Conservation (phyloP, 2,113 vertebrate genomes). For the Sardina pilchardus region DNA sequence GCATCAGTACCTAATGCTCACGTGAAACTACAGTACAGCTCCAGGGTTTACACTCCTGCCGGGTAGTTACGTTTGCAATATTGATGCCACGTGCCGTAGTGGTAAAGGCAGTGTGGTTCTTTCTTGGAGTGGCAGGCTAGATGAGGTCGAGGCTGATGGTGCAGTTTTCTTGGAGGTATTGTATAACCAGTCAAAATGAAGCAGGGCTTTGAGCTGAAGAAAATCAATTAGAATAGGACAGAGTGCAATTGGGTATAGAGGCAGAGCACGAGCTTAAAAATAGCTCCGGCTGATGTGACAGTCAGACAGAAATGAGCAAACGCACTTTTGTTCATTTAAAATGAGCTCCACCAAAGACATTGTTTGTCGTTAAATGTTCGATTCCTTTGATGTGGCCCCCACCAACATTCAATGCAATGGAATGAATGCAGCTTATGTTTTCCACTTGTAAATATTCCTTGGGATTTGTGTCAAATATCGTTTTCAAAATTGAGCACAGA, state of each 20-base stretch:
- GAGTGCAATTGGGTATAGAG: background rate
- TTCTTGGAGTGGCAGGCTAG: background rate
- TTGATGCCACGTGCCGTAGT: background rate
- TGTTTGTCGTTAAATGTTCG: background rate
- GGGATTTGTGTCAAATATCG: background rate
- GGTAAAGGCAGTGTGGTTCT: background rate
- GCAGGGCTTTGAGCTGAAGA: background rate
- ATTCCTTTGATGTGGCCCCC: background rate
- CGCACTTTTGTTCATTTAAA: background rate
- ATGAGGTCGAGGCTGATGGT: background rate
- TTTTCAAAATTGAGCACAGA: background rate
- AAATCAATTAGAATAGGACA: slow-evolving; percentile 10
- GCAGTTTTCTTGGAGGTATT: slow-evolving; percentile 11
- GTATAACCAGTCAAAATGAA: background rate
- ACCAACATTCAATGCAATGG: background rate
- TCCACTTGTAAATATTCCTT: background rate
- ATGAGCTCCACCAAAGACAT: background rate
- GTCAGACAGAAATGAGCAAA: background rate
- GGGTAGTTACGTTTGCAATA: background rate
- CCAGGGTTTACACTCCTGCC: background rate
- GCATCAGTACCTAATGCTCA: slow-evolving; percentile 5
- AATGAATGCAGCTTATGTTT: background rate
- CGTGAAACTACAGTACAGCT: background rate
- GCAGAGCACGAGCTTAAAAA: background rate
- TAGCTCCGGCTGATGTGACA: background rate